phyloP scores from a whole-genome alignment of 1,140 invertebrate species.

The Drosophila lini region DNA sequence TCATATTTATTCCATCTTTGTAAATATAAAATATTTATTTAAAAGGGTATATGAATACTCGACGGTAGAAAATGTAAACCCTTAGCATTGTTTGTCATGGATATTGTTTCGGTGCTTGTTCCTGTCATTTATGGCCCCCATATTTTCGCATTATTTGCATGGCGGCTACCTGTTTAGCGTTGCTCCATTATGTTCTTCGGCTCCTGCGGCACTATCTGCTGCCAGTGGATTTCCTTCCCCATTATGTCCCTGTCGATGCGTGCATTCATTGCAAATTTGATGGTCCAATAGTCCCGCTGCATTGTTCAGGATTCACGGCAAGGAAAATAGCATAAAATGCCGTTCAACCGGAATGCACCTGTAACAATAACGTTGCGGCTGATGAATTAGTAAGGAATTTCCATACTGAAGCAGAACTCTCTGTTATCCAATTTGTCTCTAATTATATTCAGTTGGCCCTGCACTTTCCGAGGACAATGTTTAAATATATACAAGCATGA shows the following conservation, averaged over 20 bases:
- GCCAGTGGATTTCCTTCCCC: slow-evolving; percentile 11
- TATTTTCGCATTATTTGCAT: slow-evolving; percentile 67
- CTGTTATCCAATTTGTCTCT: slow-evolving; percentile 22
- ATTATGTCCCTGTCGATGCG: slow-evolving; percentile 49
- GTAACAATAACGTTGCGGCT: slow-evolving; percentile 8
- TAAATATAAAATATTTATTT: background rate
- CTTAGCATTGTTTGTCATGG: slow-evolving; percentile 5
- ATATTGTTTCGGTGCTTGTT: slow-evolving; percentile 62
- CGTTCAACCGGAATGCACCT: background rate
- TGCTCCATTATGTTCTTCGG: slow-evolving; percentile 7
- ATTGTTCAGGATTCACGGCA: slow-evolving; percentile 3
- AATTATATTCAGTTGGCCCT: slow-evolving; percentile 40
- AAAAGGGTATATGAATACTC: slow-evolving; percentile 6
- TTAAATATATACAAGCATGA: slow-evolving; percentile 56
- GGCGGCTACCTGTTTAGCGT: slow-evolving; percentile 26
- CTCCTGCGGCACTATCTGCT: slow-evolving; percentile 11
- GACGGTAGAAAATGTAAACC: background rate
- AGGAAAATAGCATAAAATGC: slow-evolving; percentile 11
- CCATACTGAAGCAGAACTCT: background rate
- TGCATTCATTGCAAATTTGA: slow-evolving; percentile 45
- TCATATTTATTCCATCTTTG: background rate
- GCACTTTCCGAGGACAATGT: slow-evolving; percentile 45
- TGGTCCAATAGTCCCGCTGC: background rate
- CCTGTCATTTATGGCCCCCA: slow-evolving; percentile 66
- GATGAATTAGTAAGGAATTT: slow-evolving; percentile 3